Evolutionary conservation across 2,113 vertebrate species (phyloP).

Genomic region (Amphilophus citrinellus): DNA sequence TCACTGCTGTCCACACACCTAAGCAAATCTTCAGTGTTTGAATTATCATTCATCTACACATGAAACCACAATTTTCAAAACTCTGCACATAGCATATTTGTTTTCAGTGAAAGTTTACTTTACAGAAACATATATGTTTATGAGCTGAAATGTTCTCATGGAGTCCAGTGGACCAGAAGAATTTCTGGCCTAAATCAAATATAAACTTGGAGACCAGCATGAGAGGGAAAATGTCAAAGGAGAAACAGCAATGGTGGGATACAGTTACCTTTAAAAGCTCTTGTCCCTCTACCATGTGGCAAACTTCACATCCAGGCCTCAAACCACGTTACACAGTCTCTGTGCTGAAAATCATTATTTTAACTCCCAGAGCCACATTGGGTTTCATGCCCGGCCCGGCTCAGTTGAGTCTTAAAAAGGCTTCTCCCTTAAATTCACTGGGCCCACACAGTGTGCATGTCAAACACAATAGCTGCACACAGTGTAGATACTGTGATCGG

Average conservation of each 20-base stretch:
- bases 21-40: constrained; percentile 44
- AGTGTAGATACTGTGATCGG: constrained; percentile 42
- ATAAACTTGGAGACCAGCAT: constrained; percentile 68
- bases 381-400: constrained; percentile 63
- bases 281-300: constrained; percentile 73
- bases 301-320: constrained; percentile 61
- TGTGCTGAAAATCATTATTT: constrained; percentile 75
- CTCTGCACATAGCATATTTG: constrained; percentile 65
- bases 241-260: constrained; percentile 74
- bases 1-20: constrained; percentile 15
- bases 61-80: constrained; percentile 68
- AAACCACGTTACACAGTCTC: constrained; percentile 75
- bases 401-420: constrained; percentile 54
- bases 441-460: constrained; percentile 68
- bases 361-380: constrained; percentile 64
- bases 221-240: constrained; percentile 65
- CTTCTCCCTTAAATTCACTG: constrained; percentile 44
- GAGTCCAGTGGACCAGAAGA: constrained; percentile 57
- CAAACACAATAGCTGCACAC: constrained; percentile 67
- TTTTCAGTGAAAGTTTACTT: constrained; percentile 76
- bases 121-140: constrained; percentile 83
- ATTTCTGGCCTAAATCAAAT: constrained; percentile 79
- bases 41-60: constrained; percentile 68
- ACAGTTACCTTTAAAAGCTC: constrained; percentile 83
- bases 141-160: constrained; percentile 65